Evolutionary conservation across 2,888 invertebrate species (phyloP).

Genomic region (Hirtodrosophila cameraria): DNA sequence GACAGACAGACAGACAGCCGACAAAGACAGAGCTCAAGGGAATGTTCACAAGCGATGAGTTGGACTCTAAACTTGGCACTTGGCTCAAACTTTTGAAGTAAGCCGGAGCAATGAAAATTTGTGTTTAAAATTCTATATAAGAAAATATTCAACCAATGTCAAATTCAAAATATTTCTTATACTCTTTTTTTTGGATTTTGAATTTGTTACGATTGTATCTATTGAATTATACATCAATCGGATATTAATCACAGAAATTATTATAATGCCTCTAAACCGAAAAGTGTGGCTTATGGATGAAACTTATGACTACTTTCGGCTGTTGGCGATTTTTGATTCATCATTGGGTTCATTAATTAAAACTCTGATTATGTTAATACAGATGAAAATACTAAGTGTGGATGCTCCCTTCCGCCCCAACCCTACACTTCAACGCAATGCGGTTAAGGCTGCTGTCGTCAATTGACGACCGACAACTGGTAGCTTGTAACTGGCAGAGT

Average conservation of each 20-base stretch:
- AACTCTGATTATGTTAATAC: conserved; percentile 16
- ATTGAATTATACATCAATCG: too few species aligned
- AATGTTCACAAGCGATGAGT: conserved; percentile 62
- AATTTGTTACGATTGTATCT: too few species aligned
- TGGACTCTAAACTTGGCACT: conserved; percentile 22
- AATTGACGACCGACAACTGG: conserved; percentile 10
- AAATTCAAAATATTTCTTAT: background rate
- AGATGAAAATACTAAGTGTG: conserved; percentile 20
- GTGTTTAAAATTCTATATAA: background rate
- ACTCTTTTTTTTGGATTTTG: too few species aligned
- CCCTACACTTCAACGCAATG: background rate
- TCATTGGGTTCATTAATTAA: conserved; percentile 15
- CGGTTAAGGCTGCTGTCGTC: conserved; percentile 15
- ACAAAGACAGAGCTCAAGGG: conserved; percentile 15
- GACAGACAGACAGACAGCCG: background rate
- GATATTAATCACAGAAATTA: too few species aligned
- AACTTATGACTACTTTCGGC: too few species aligned
- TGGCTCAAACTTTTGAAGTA: conserved; percentile 19
- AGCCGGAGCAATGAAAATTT: conserved; percentile 15
- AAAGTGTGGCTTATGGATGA: too few species aligned
- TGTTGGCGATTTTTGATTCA: conserved; percentile 23
- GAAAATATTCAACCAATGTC: too few species aligned
- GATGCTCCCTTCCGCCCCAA: background rate
- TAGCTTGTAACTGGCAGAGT: conserved; percentile 12
- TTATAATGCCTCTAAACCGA: too few species aligned